Conservation (phyloP, 1,140 invertebrate genomes). For the Chionoecetes opilio region DNA sequence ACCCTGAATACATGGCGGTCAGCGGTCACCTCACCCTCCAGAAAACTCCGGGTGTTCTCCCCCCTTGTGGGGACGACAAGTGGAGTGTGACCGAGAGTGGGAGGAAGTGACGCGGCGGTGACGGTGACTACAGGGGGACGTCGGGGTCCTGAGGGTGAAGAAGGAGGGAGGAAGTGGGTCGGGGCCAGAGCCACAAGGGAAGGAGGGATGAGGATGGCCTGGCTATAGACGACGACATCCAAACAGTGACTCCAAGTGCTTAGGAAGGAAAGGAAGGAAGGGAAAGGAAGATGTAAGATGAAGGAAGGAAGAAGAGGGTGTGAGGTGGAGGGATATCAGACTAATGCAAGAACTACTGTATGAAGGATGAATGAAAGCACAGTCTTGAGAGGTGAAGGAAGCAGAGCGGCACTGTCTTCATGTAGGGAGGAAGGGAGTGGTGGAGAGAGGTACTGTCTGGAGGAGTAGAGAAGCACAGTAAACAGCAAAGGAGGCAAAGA, state of each 20-base stretch:
- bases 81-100: neutral
- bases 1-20: neutral
- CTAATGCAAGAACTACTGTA: too few relatives aligned
- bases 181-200: neutral
- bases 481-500: neutral
- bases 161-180: slow-evolving; percentile 21
- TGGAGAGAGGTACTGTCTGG: neutral
- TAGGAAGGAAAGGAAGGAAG: neutral
- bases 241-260: neutral
- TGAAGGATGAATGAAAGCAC: too few relatives aligned
- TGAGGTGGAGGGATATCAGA: too few relatives aligned
- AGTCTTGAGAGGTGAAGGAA: neutral
- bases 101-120: slow-evolving; percentile 23
- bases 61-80: neutral
- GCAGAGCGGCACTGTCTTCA: neutral
- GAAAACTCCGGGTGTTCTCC: neutral
- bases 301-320: neutral
- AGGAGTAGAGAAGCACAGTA: neutral
- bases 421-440: neutral
- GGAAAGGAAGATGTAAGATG: neutral
- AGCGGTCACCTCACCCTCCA: neutral
- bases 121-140: neutral
- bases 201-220: neutral
- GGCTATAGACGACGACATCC: too few relatives aligned
- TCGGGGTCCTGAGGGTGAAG: neutral